Conservation (phyloP, 2,113 vertebrate genomes). For the Pseudorectes ferrugineus region DNA sequence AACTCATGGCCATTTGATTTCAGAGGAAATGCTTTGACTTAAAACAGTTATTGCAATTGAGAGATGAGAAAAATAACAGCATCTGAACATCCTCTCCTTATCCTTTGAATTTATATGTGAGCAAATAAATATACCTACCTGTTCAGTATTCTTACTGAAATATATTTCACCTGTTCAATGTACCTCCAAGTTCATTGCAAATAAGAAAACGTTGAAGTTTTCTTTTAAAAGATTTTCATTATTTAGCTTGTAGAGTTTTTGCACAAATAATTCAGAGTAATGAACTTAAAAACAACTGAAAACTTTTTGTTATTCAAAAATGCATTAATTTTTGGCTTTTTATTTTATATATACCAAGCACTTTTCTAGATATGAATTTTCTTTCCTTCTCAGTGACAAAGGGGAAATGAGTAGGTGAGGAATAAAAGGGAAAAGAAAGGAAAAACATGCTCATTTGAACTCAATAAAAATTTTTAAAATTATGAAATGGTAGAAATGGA, state of each 20-base stretch:
- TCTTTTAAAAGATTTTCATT: not conserved
- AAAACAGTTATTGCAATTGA: not conserved
- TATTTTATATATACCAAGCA: not conserved
- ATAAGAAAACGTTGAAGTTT: fast-evolving
- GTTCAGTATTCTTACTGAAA: not conserved
- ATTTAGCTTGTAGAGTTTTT: not conserved
- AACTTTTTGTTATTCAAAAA: not conserved
- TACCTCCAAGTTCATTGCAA: not conserved
- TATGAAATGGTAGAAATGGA: not conserved
- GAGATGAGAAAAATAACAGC: not conserved
- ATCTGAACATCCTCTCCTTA: not conserved
- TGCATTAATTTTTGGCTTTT: fast-evolving
- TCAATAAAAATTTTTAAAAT: not conserved
- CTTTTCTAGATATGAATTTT: not conserved
- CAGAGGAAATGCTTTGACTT: not conserved
- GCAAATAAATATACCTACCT: not conserved
- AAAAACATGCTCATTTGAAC: not conserved
- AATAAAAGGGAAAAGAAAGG: not conserved
- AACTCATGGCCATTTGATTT: not conserved
- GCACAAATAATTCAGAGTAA: not conserved
- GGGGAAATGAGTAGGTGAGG: not conserved
- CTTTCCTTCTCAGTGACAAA: not conserved
- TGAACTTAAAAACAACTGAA: not conserved
- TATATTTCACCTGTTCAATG: not conserved
- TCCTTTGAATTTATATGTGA: not conserved